Evolutionary conservation across 2,113 vertebrate genomes (phyloP).

Genomic region (Phalacrocorax pelagicus): DNA sequence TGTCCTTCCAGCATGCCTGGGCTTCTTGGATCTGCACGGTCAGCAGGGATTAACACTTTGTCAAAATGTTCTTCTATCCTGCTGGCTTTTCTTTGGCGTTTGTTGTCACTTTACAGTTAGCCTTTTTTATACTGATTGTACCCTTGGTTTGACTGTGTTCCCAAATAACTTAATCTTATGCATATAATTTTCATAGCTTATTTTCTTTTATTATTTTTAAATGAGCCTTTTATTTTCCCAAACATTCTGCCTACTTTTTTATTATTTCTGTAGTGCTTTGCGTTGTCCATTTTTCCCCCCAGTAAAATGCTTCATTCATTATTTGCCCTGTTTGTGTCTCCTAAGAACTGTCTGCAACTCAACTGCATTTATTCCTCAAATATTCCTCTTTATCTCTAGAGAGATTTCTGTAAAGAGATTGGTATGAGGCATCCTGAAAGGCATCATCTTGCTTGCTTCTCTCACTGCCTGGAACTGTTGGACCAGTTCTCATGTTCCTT

Average conservation of each 20-base stretch:
- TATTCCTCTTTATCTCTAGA: not conserved
- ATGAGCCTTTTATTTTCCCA: not conserved
- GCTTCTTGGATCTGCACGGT: not conserved
- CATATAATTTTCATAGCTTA: not conserved
- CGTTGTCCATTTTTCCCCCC: not conserved
- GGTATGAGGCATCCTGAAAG: not conserved
- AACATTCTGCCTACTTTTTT: not conserved
- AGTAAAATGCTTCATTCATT: not conserved
- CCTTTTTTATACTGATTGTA: not conserved
- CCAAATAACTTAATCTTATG: not conserved
- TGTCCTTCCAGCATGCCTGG: not conserved
- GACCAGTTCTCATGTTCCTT: not conserved
- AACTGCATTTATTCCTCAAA: not conserved
- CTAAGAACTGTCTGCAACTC: not conserved
- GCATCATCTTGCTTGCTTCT: not conserved
- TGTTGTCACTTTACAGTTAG: not conserved
- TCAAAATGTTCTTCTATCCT: not conserved
- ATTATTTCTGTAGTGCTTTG: not conserved
- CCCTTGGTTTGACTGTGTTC: not conserved
- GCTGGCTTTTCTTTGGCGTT: not conserved
- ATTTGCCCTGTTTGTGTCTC: not conserved
- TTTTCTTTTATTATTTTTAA: not conserved
- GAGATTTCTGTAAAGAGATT: not conserved
- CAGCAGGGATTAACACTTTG: slow-evolving; percentile 6
- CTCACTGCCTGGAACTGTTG: not conserved